Evolutionary conservation across 2,797 vertebrate species (phyloP).

Genomic region (Cyclura pinguis): DNA sequence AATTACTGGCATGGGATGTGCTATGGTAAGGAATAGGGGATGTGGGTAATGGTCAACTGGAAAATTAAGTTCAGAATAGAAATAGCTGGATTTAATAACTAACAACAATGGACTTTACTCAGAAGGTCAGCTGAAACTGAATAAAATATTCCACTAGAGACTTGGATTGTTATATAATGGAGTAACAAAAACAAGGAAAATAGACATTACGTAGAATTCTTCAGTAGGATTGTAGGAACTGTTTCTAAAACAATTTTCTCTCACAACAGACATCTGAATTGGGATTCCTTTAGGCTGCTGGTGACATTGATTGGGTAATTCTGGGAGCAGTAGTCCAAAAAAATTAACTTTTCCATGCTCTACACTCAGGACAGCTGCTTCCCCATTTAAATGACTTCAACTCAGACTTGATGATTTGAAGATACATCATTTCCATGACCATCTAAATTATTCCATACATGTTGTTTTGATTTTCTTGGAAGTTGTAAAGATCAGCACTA

Average conservation of each 20-base stretch:
- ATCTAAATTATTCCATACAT: background rate
- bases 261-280: background rate
- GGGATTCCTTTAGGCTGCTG: background rate
- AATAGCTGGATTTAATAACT: background rate
- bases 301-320: no score
- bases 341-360: background rate
- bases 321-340: no score
- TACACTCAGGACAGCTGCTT: background rate
- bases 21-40: no score
- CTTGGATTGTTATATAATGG: background rate
- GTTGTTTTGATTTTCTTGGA: background rate
- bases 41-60: background rate
- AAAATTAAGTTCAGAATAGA: background rate
- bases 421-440: background rate
- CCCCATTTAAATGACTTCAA: background rate
- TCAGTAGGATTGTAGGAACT: background rate
- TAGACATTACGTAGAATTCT: background rate
- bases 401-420: background rate
- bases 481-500: background rate
- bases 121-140: background rate
- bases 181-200: background rate
- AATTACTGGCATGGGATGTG: background rate
- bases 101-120: background rate
- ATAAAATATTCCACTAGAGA: background rate
- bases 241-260: background rate